Evolutionary conservation across 2,113 vertebrate species (phyloP).

Genomic region (Gila orcuttii): DNA sequence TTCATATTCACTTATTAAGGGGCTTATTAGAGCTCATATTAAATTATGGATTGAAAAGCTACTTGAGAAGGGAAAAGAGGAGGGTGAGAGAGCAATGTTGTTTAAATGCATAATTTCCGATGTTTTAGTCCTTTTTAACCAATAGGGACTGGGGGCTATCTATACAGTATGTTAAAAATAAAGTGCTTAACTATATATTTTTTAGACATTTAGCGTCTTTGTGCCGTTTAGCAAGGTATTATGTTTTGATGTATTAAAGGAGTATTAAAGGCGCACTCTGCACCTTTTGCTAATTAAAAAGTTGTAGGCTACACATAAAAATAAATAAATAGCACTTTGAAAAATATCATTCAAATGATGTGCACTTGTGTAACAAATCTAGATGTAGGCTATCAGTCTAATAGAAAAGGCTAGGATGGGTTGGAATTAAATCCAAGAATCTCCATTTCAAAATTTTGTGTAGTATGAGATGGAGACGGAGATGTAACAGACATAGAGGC

Average conservation of each 20-base stretch:
- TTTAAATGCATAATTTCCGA: conserved; percentile 3
- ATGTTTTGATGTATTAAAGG: background rate
- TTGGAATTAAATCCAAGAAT: background rate
- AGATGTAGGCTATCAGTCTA: background rate
- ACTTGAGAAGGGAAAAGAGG: conserved; percentile 18
- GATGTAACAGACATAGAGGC: background rate
- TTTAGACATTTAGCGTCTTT: background rate
- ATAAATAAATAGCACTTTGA: background rate
- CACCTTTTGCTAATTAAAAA: background rate
- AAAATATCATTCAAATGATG: background rate
- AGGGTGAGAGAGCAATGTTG: background rate
- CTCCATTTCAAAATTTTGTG: background rate
- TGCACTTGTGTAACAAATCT: background rate
- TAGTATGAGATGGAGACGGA: background rate
- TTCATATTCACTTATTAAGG: conserved; percentile 67
- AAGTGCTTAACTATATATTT: background rate
- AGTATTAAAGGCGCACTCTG: background rate
- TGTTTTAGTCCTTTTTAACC: background rate
- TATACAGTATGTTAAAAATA: background rate
- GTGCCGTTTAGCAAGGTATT: background rate
- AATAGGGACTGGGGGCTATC: background rate
- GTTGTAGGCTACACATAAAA: background rate
- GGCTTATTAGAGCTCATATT: conserved; percentile 73
- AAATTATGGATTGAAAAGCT: conserved; percentile 61
- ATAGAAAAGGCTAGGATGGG: background rate